Base-by-base conservation (phyloP, 2,888 invertebrate species). In the Pegoplata infirma region DNA sequence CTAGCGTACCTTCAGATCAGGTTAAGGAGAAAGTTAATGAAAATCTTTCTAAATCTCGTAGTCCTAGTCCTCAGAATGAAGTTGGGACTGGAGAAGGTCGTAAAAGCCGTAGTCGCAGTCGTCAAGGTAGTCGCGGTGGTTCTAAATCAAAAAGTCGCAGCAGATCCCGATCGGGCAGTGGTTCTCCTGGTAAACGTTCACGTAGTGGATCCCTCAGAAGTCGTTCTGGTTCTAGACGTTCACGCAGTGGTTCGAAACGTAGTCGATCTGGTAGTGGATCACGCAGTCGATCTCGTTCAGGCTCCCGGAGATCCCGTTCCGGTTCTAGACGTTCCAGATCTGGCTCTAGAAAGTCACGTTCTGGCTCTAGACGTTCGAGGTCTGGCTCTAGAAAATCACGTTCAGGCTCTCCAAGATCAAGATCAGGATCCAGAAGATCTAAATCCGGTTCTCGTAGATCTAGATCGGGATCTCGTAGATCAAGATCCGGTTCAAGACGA, bases 61-160 rank as follows among this genome's bases (percentile, higher is more conserved):
- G 82, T 44, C 46, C 67, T 19, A 82, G 81, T 59, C 76, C 49
- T 25, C 56, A 17, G 8, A 40, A 40, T 53, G 36, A 40, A n/a
- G n/a, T n/a, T 12, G 36, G 2, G 5, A 68, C 19, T 14, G 10
- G 3, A 68, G 78, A 5, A 77, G 67, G 73, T 6, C 80, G 80
- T 51, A 74, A 79, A 25, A 82, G 81, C 23, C 80, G 78, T 36
- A 81, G 81, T 14, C 69, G 51, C 14, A 83, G 81, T 63, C 75
- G 75, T 75, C 40, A 46, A n/a, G 83, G 85, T 44, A 88, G 87
- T 7, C 85, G 84, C 19, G 87, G 86, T 69, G 83, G 84, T 6
- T 72, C 84, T 82, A 74, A 72, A 73, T 73, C 75, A 63, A 68
- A 84, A 83, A 80, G 87, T 85, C 66, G 80, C 1, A 74, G 80